Percentiles rank a stretch among this genome's conserved stretches.
Conservation (phyloP, 2,888 invertebrate species). For the Diaperis boleti region DNA sequence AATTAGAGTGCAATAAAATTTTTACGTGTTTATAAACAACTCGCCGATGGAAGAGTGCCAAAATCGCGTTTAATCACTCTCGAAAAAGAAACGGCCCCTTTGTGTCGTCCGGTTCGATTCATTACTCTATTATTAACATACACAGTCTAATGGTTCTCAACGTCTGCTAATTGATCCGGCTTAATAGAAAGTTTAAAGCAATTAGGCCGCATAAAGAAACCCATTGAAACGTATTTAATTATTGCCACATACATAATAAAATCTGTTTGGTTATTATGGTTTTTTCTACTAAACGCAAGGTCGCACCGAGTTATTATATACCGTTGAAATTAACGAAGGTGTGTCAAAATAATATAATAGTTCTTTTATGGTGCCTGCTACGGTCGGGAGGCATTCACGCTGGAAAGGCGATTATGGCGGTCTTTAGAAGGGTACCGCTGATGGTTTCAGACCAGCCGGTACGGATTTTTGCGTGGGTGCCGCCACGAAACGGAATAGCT, state of each 20-base stretch:
- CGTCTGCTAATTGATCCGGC: conserved; percentile 42
- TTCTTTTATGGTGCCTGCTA: conserved; percentile 20
- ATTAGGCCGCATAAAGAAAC: conserved; percentile 40
- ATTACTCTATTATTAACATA: conserved; percentile 41
- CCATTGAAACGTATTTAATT: conserved; percentile 41
- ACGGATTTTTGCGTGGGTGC: conserved; percentile 7
- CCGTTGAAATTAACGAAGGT: conserved; percentile 37
- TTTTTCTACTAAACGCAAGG: conserved; percentile 32
- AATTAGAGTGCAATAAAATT: conserved; percentile 28
- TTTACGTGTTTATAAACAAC: conserved; percentile 21
- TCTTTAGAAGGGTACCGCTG: conserved; percentile 3
- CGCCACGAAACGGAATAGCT: not conserved
- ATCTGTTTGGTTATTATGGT: conserved; percentile 36
- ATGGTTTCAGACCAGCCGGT: not conserved
- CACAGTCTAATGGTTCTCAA: conserved; percentile 41
- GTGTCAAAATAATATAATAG: conserved; percentile 38
- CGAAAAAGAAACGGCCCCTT: conserved; percentile 10
- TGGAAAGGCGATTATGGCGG: conserved; percentile 1
- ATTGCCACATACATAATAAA: conserved; percentile 40
- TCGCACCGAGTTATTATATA: conserved; percentile 28
- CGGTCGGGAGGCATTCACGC: conserved; percentile 7
- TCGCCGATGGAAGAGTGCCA: conserved; percentile 14
- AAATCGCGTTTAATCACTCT: conserved; percentile 1
- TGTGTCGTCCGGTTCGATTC: conserved; percentile 31
- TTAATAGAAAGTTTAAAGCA: conserved; percentile 45